phyloP scores from a whole-genome alignment of 2,113 vertebrate genomes.

The Lepus americanus region DNA sequence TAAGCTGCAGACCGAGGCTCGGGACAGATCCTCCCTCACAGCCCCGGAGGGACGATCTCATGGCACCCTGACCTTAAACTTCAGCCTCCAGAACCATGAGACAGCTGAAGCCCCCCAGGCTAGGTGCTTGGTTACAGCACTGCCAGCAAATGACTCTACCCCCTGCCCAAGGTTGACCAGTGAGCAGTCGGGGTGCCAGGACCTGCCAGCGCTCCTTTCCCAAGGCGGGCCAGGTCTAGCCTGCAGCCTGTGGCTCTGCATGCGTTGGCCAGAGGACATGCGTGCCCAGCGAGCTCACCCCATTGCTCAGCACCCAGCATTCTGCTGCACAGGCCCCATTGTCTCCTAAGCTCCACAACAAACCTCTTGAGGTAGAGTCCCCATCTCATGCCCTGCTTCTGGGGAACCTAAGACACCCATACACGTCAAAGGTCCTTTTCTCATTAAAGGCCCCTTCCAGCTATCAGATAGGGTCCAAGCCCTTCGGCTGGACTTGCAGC shows the following conservation, averaged over 20 bases:
- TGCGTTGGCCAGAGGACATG: background rate
- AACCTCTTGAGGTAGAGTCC: background rate
- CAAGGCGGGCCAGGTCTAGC: background rate
- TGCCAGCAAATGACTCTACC: background rate
- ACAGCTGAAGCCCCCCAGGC: background rate
- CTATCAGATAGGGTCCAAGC: background rate
- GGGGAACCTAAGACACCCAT: background rate
- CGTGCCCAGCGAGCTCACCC: background rate
- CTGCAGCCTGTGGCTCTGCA: background rate
- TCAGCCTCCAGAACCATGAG: no score
- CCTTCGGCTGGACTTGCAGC: background rate
- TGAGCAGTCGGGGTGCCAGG: background rate
- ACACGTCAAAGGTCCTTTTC: background rate
- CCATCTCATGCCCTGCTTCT: background rate
- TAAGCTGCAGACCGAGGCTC: background rate
- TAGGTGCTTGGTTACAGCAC: background rate
- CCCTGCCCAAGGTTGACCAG: background rate
- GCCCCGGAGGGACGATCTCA: background rate
- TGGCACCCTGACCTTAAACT: no score
- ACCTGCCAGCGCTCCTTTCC: background rate
- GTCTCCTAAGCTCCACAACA: background rate
- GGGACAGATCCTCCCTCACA: background rate
- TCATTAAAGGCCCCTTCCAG: background rate
- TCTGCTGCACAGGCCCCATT: background rate
- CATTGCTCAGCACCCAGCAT: background rate